phyloP scores from a whole-genome alignment of 2,797 vertebrate species.

The Enteromius viviparus region DNA sequence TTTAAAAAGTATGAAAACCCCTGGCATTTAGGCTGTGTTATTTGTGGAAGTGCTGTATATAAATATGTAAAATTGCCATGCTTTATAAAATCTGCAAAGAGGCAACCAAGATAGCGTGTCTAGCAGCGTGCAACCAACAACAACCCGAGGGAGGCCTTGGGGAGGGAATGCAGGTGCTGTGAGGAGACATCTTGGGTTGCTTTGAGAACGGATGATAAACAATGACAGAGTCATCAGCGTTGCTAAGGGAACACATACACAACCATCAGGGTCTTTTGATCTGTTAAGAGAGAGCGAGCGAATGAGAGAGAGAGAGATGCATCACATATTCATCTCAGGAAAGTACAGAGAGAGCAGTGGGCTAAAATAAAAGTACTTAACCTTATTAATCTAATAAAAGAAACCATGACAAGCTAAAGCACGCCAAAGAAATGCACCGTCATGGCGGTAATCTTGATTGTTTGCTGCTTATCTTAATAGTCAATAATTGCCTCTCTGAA shows the following conservation, averaged over 20 bases:
- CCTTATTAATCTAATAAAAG: neutral
- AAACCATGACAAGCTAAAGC: slow-evolving; percentile 1
- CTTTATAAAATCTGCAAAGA: slow-evolving; percentile 5
- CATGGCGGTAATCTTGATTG: slow-evolving; percentile 10
- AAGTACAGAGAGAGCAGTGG: neutral
- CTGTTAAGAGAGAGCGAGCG: slow-evolving; percentile 23
- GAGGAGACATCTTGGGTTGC: slow-evolving; percentile 36
- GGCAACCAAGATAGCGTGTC: neutral
- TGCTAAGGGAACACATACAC: slow-evolving; percentile 55
- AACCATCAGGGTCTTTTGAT: slow-evolving; percentile 49
- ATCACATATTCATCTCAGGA: slow-evolving; percentile 28
- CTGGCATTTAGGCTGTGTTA: neutral
- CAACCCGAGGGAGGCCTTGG: neutral
- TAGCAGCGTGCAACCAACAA: neutral
- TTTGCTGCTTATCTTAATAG: slow-evolving; percentile 21
- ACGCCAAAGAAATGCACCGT: neutral
- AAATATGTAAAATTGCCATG: neutral
- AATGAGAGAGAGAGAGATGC: slow-evolving; percentile 26
- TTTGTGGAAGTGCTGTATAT: no score
- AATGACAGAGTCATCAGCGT: slow-evolving; percentile 32
- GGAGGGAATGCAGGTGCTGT: slow-evolving; percentile 44
- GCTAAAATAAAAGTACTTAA: slow-evolving; percentile 16
- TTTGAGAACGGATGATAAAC: slow-evolving; percentile 50
- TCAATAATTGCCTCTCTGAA: slow-evolving; percentile 29
- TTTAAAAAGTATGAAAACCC: neutral